Percentiles rank a stretch among this genome's conserved stretches.
These are phyloP conservation scores for Gymnobelideus leadbeateri DNA, from an alignment of 2,113 vertebrate genomes.

Conservation along the genomic window DNA sequence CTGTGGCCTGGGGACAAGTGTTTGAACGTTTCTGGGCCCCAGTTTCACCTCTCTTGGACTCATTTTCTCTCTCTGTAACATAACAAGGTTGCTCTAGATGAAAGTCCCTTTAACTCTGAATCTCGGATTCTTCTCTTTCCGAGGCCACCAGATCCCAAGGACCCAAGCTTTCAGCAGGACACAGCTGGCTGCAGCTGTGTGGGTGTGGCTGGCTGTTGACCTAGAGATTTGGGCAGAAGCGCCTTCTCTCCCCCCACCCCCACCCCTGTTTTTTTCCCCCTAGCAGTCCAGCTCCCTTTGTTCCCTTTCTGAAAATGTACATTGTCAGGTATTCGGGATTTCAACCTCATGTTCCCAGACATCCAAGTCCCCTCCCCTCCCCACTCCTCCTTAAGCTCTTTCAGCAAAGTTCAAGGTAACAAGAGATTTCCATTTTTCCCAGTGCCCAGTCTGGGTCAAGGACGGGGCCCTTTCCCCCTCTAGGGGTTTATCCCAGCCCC, in stretches of 20 bases:
- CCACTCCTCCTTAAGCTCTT: slow-evolving; percentile 31
- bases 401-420: slow-evolving; percentile 52
- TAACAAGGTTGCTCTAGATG: not conserved
- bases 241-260: slow-evolving; percentile 10
- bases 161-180: not conserved
- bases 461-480: slow-evolving; percentile 54
- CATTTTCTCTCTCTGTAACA: not conserved
- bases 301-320: not conserved
- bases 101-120: not conserved
- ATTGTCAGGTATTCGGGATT: not conserved
- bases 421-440: slow-evolving; percentile 72
- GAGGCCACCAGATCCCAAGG: not conserved
- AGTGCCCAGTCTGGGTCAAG: slow-evolving; percentile 58
- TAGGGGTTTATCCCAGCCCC: slow-evolving; percentile 67
- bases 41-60: not conserved
- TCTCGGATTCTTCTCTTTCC: not conserved
- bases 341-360: slow-evolving; percentile 46
- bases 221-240: slow-evolving; percentile 39
- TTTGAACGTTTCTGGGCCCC: too few relatives aligned
- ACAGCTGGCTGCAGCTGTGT: slow-evolving; percentile 43
- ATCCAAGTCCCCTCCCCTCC: slow-evolving; percentile 27
- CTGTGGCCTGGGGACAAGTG: not conserved
- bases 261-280: slow-evolving; percentile 12
- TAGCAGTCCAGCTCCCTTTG: slow-evolving; percentile 51
- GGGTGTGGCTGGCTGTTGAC: slow-evolving; percentile 21